Percentiles rank a stretch among this genome's conserved stretches.
These are phyloP conservation scores for Edolisoma coerulescens DNA, from an alignment of 2,113 vertebrate species.

Conservation along the genomic window DNA sequence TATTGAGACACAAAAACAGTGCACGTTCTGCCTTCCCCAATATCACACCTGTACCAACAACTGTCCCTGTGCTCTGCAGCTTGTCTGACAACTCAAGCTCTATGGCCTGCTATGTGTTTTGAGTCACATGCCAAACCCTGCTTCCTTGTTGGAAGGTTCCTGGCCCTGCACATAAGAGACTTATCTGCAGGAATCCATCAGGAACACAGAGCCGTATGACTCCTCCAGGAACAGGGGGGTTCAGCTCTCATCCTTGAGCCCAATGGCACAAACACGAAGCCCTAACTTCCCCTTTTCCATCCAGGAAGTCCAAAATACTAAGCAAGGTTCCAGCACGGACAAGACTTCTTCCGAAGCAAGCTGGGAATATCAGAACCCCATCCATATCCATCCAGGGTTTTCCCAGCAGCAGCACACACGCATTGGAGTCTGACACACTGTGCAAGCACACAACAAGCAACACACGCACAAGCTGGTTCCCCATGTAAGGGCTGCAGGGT, in stretches of 20 bases:
- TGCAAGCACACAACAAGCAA: neutral
- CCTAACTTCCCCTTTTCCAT: neutral
- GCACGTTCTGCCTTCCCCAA: neutral
- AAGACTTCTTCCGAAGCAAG: neutral
- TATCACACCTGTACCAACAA: neutral
- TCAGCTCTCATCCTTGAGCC: neutral
- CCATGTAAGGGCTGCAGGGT: neutral
- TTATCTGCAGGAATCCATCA: neutral
- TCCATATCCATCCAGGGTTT: neutral
- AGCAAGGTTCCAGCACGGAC: neutral
- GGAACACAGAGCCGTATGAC: neutral
- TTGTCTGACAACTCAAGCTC: neutral
- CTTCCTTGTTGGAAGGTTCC: neutral
- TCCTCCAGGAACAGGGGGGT: fast-evolving
- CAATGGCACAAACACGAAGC: neutral
- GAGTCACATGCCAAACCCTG: neutral
- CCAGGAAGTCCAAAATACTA: neutral
- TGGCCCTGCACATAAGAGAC: neutral
- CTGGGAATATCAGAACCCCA: neutral
- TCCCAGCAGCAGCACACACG: neutral
- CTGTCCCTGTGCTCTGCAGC: neutral
- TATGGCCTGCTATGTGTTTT: neutral
- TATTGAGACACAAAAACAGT: neutral
- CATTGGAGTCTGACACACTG: neutral
- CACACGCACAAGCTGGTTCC: fast-evolving